Base-by-base conservation (phyloP, 2,888 invertebrate genomes). In the Hofmannophila pseudospretella region DNA sequence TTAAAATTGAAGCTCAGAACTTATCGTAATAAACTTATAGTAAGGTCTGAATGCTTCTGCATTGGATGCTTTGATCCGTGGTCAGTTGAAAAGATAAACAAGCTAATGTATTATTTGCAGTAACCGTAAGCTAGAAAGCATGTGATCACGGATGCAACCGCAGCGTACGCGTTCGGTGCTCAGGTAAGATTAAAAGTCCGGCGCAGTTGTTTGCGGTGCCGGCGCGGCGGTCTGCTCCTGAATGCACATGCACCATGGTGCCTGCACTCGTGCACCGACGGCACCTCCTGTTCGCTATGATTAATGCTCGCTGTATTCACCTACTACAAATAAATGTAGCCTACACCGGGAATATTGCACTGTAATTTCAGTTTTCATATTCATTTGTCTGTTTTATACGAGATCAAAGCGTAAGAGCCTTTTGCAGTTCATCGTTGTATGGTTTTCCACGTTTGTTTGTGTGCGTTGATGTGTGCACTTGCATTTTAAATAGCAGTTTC, bases 151-250 rank as follows among this genome's bases (percentile, higher is more conserved):
- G 41, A 41, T 38, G 51, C 41, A 56, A 62, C 69, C 69, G 48
- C 70, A 62, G 51, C 38, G 54, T 57, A 47, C 42, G 45, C 45
- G 53, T 53, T 58, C 57, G 52, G 54, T 54, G 58, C 63, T 61
- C 69, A 71, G 70, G 75, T 72, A 60, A 75, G 73, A 81, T 81
- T 81, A 82, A 82, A 82, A 82, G 71, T 73, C 75, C 68, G 55
- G 58, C 54, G 63, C 76, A 76, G 69, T 76, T 72, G 77, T 78
- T 76, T 71, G 74, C 67, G 71, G 76, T 54, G 45, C 49, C 67
- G 71, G 76, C 53, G 45, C 49, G 51, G 54, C 53, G 51, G 47
- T 44, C 51, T 48, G 58, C 55, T 58, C 55, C 61, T 67, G 67
- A 63, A 70, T 71, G 66, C 73, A 70, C 67, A 68, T 70, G 62